Evolutionary conservation across 53 echinoderm and acorn worm species (phyloP).

Genomic region (Apostichopus leukothele): DNA sequence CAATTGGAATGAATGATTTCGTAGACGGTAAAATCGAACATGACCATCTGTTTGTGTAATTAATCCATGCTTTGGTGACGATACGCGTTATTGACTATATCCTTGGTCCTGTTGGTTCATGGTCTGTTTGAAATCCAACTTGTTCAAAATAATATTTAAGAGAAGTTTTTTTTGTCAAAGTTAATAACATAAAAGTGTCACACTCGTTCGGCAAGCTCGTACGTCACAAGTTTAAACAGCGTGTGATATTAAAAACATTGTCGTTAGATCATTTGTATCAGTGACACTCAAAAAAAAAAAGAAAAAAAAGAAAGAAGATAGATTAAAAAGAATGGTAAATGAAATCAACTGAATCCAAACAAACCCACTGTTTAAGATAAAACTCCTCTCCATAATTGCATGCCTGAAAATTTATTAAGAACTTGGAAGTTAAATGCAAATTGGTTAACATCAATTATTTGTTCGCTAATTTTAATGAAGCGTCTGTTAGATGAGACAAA

Average conservation of each 20-base stretch:
- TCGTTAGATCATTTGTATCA: not conserved
- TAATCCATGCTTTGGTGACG: slow-evolving; percentile 9
- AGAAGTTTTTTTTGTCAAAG: not conserved
- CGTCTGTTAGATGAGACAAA: no score
- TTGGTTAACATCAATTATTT: no score
- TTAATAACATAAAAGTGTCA: slow-evolving; percentile 29
- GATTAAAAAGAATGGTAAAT: not conserved
- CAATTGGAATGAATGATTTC: slow-evolving; percentile 34
- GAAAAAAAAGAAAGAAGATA: no score
- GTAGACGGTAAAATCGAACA: slow-evolving; percentile 16
- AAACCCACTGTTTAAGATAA: not conserved
- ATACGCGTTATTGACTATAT: not conserved
- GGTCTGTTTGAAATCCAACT: not conserved
- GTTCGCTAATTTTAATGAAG: no score
- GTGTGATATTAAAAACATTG: slow-evolving; percentile 29
- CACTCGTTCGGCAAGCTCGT: not conserved
- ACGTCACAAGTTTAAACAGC: slow-evolving; percentile 1
- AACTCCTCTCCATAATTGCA: not conserved
- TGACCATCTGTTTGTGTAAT: slow-evolving; percentile 36
- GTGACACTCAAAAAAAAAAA: not conserved
- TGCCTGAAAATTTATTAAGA: not conserved
- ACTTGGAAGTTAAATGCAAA: no score
- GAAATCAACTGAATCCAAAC: slow-evolving; percentile 1
- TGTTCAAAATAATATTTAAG: slow-evolving; percentile 25
- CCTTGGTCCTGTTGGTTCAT: slow-evolving; percentile 26